Conservation (phyloP, 2,888 invertebrate species). For the Pyrrhosoma nymphula region DNA sequence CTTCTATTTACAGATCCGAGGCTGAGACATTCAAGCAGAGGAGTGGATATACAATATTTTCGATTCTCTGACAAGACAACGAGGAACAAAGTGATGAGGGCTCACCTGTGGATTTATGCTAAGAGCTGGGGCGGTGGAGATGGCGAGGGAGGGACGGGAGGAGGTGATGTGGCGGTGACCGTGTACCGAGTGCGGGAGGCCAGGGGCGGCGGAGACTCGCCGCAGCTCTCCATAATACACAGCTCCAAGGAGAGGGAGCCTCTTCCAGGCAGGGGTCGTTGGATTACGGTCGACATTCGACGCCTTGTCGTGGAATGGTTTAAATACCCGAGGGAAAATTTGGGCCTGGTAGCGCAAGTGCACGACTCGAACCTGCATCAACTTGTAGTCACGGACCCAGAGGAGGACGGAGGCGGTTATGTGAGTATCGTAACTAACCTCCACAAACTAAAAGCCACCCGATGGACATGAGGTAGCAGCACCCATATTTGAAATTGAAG, state of each 20-base stretch:
- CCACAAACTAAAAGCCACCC: not conserved
- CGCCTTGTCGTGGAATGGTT: constrained; percentile 89
- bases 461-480: no score
- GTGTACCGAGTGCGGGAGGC: constrained; percentile 67
- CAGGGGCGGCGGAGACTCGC: constrained; percentile 46
- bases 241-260: constrained; percentile 78
- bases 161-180: constrained; percentile 29
- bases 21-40: constrained; percentile 84
- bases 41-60: constrained; percentile 86
- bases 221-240: constrained; percentile 74
- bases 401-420: constrained; percentile 80
- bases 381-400: constrained; percentile 84
- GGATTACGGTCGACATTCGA: constrained; percentile 88
- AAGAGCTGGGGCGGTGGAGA: constrained; percentile 76
- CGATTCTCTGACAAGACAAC: constrained; percentile 85
- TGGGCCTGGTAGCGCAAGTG: constrained; percentile 83
- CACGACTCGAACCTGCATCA: constrained; percentile 68
- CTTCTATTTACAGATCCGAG: constrained; percentile 82
- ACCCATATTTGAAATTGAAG: no score
- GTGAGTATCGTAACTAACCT: constrained; percentile 75
- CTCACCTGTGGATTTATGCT: constrained; percentile 86
- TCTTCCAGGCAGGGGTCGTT: constrained; percentile 81
- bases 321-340: constrained; percentile 85
- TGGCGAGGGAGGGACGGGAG: constrained; percentile 68
- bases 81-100: constrained; percentile 85